Evolutionary conservation across 2,888 invertebrate species (phyloP).

Genomic region (Tetragnatha montana): DNA sequence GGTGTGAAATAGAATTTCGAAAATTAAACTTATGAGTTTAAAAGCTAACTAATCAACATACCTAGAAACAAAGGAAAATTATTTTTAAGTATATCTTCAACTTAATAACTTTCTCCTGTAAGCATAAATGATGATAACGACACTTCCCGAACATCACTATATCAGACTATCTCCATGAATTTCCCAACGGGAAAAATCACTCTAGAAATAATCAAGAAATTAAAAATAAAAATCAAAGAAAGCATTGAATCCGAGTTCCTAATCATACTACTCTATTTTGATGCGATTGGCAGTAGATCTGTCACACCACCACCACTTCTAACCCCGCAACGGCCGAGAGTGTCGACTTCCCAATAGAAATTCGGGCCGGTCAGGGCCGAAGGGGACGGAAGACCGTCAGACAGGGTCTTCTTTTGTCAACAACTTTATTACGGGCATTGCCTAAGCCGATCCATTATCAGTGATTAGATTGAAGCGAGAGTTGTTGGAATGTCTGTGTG

Average conservation of each 20-base stretch:
- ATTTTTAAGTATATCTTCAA: no score
- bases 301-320: neutral
- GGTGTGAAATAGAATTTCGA: neutral
- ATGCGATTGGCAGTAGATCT: neutral
- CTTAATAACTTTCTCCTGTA: no score
- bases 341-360: no score
- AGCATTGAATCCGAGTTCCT: neutral
- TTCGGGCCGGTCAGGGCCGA: neutral
- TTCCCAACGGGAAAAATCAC: neutral
- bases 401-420: slow-evolving; percentile 27
- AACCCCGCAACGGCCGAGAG: no score
- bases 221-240: neutral
- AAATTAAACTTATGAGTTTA: no score
- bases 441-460: neutral
- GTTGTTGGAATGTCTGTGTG: slow-evolving; percentile 1
- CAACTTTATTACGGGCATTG: slow-evolving; percentile 27
- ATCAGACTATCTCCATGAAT: no score
- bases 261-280: neutral
- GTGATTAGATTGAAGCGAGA: slow-evolving; percentile 6
- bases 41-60: no score
- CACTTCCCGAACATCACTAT: neutral
- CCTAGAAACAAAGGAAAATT: no score
- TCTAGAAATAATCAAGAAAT: neutral
- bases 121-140: no score
- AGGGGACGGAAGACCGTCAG: slow-evolving; percentile 24